Conservation (phyloP, 2,888 invertebrate species). For the Drosophila koepferae region DNA sequence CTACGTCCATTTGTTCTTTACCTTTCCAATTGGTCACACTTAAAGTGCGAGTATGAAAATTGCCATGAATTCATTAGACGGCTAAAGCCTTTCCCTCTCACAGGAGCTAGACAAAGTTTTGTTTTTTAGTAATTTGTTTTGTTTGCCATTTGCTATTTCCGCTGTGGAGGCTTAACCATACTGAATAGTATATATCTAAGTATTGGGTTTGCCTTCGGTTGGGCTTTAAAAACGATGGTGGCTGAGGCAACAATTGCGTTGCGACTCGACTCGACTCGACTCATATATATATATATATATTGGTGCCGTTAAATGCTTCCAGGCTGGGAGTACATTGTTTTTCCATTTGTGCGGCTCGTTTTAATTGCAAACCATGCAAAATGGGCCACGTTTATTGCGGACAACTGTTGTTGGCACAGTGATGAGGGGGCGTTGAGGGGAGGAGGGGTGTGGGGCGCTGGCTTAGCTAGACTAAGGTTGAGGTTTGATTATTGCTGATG, state of each 20-base stretch:
- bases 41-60: background rate
- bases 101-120: conserved; percentile 34
- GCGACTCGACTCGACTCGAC: conserved; percentile 9
- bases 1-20: background rate
- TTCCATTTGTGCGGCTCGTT: conserved; percentile 69
- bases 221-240: conserved; percentile 51
- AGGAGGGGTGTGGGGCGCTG: background rate
- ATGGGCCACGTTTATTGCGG: conserved; percentile 44
- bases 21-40: conserved; percentile 5
- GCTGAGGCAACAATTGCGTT: conserved; percentile 39
- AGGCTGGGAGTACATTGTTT: conserved; percentile 64
- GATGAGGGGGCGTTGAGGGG: too few species aligned
- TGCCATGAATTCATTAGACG: conserved; percentile 1
- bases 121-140: conserved; percentile 63
- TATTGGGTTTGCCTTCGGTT: background rate
- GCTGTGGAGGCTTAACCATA: background rate
- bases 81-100: too few species aligned
- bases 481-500: conserved; percentile 22
- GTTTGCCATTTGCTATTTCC: conserved; percentile 24
- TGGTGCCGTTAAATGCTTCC: conserved; percentile 47
- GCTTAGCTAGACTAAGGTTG: conserved; percentile 1
- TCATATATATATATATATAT: conserved; percentile 29
- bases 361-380: conserved; percentile 60
- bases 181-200: background rate
- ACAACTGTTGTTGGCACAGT: conserved; percentile 3